phyloP scores from a whole-genome alignment of 2,113 vertebrate species.

The Parus major region DNA sequence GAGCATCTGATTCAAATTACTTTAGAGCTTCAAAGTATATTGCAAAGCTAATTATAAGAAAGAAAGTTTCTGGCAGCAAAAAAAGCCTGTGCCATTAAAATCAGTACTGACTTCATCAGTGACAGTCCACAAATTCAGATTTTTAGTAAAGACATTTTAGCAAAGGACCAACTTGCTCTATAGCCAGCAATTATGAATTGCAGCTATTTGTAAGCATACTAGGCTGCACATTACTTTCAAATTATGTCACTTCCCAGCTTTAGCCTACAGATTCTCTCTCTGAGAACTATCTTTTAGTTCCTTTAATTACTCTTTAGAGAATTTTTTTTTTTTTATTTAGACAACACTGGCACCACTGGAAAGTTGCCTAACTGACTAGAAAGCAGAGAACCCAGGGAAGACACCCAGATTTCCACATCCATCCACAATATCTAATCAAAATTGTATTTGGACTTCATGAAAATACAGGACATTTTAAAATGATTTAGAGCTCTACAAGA shows the following conservation, averaged over 20 bases:
- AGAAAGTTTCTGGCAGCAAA: neutral
- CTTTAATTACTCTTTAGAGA: neutral
- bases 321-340: neutral
- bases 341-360: neutral
- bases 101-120: neutral
- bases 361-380: neutral
- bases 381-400: neutral
- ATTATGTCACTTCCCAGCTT: neutral
- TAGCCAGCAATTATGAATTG: neutral
- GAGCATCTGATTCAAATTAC: neutral
- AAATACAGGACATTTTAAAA: neutral
- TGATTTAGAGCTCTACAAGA: neutral
- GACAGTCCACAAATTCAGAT: neutral
- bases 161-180: neutral
- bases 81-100: neutral
- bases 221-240: neutral
- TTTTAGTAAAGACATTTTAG: neutral
- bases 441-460: neutral
- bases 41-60: neutral
- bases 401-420: neutral
- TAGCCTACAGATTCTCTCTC: neutral
- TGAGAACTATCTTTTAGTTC: neutral
- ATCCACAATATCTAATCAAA: neutral
- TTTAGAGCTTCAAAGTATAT: neutral
- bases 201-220: neutral